Percentiles rank a stretch among this genome's conserved stretches.
Evolutionary conservation across 2,888 invertebrate genomes (phyloP).

Genomic region (Zaprionus lineosus): DNA sequence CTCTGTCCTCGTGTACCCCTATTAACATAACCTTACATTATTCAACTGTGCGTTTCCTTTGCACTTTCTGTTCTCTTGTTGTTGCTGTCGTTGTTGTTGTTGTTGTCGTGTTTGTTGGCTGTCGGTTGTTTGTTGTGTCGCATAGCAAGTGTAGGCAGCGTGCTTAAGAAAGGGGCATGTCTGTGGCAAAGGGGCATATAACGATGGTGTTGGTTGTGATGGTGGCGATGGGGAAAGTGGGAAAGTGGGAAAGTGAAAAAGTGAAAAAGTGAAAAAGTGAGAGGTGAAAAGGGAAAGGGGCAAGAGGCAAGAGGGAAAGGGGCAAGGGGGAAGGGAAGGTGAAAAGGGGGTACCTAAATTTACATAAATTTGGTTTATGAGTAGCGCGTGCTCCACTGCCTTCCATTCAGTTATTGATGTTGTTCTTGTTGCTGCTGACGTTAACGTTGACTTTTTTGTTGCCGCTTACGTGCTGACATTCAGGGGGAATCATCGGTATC

Average conservation of each 20-base stretch:
- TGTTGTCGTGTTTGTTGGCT: neutral
- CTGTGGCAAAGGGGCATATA: neutral
- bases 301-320: neutral
- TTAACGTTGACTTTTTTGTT: conserved; percentile 1
- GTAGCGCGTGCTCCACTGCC: conserved; percentile 52
- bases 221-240: neutral
- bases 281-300: neutral
- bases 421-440: conserved; percentile 8
- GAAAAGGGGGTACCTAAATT: conserved; percentile 41
- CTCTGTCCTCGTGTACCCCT: conserved; percentile 16
- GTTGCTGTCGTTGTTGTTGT: conserved; percentile 9
- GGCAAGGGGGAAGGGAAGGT: neutral
- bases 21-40: conserved; percentile 75
- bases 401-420: conserved; percentile 7
- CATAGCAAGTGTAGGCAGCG: conserved; percentile 11
- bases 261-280: no score
- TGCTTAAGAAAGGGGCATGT: neutral
- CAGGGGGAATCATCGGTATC: conserved; percentile 27
- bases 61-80: conserved; percentile 31
- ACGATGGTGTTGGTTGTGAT: no score
- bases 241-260: no score
- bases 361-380: conserved; percentile 67
- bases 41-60: conserved; percentile 66
- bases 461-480: conserved; percentile 38
- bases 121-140: neutral